Conservation (phyloP, 2,888 invertebrate genomes). For the Polydrusus tereticollis region DNA sequence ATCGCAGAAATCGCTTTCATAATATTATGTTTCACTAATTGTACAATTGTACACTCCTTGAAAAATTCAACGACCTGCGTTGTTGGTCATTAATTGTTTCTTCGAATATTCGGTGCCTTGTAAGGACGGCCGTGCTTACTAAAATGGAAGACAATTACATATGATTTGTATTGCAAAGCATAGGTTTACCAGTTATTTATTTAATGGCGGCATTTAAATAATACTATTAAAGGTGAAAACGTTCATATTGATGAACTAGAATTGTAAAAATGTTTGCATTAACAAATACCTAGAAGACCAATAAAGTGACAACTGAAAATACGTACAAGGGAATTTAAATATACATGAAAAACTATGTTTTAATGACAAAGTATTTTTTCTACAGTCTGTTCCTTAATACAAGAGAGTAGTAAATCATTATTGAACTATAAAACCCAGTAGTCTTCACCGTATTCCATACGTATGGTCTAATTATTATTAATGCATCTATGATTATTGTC, state of each 20-base stretch:
- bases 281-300: not conserved
- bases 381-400: no score
- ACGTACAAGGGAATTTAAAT: no score
- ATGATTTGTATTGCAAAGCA: slow-evolving; percentile 40
- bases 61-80: slow-evolving; percentile 45
- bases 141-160: slow-evolving; percentile 46
- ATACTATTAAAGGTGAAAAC: slow-evolving; percentile 18
- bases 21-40: slow-evolving; percentile 42
- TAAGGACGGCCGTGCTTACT: slow-evolving; percentile 39
- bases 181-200: slow-evolving; percentile 28
- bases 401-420: no score
- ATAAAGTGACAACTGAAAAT: not conserved
- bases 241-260: not conserved
- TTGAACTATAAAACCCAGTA: no score
- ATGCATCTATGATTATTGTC: no score
- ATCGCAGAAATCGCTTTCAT: slow-evolving; percentile 41
- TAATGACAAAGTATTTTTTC: no score
- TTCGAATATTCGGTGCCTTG: slow-evolving; percentile 45
- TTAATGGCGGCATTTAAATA: slow-evolving; percentile 35
- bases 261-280: not conserved
- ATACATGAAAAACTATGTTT: no score
- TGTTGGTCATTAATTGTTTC: slow-evolving; percentile 41
- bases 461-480: no score
- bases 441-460: no score
- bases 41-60: slow-evolving; percentile 47